These are phyloP conservation scores for Brachypterus glaber DNA, from an alignment of 2,888 invertebrate genomes.

Conservation along the genomic window DNA sequence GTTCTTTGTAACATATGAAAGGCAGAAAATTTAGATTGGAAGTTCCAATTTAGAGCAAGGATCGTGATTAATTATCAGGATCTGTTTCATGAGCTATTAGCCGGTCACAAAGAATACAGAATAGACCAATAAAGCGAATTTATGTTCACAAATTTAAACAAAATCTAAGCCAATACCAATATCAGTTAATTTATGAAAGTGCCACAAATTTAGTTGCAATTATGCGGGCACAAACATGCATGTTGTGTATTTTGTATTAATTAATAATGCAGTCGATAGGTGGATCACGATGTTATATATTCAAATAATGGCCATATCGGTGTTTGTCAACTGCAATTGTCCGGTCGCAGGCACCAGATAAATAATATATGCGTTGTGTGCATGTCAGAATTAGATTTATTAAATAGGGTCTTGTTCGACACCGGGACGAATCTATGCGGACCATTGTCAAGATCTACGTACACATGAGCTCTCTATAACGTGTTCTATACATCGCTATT, in stretches of 20 bases:
- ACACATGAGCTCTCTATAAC: too few species aligned
- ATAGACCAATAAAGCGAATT: constrained; percentile 31
- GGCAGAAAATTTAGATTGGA: too few species aligned
- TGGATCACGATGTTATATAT: constrained; percentile 39
- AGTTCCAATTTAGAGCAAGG: too few species aligned
- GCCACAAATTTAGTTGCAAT: constrained; percentile 39
- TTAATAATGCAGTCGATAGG: constrained; percentile 39
- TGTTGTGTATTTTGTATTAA: constrained; percentile 38
- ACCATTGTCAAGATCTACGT: constrained; percentile 18
- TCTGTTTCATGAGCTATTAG: constrained; percentile 19
- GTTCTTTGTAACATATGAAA: too few species aligned
- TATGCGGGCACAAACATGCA: constrained; percentile 38
- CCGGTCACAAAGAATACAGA: constrained; percentile 27
- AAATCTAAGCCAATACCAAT: constrained; percentile 39
- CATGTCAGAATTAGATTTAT: constrained; percentile 37
- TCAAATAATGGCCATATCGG: constrained; percentile 38
- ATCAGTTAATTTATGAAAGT: constrained; percentile 40
- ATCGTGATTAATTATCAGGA: too few species aligned
- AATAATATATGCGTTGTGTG: constrained; percentile 37
- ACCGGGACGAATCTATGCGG: constrained; percentile 19
- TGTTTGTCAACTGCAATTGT: constrained; percentile 39
- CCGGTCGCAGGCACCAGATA: constrained; percentile 33
- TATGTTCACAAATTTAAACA: constrained; percentile 37
- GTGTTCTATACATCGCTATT: too few species aligned
- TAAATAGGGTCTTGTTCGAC: constrained; percentile 31